Evolutionary conservation across 2,888 invertebrate genomes (phyloP).

Genomic region (Anticlea derivata): DNA sequence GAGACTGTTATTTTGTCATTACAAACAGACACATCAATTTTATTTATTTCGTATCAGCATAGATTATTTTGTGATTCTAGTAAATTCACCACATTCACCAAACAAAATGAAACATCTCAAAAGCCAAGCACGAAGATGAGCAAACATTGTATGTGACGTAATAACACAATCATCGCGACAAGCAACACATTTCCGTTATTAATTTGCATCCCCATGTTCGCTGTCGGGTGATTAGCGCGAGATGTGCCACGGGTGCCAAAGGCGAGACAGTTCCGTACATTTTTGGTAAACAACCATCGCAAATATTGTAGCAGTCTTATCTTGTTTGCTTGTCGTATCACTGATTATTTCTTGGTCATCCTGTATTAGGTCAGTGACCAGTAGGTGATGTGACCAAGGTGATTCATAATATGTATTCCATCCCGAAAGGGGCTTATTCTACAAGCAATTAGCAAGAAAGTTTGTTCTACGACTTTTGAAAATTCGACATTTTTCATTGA

Average conservation of each 20-base stretch:
- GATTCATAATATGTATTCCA: too few relatives aligned
- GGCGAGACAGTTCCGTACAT: slow-evolving; percentile 9
- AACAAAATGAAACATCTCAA: not conserved
- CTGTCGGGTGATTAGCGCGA: slow-evolving; percentile 39
- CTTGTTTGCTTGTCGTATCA: not conserved
- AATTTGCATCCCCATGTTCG: slow-evolving; percentile 46
- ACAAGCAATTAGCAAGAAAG: too few relatives aligned
- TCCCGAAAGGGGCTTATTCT: too few relatives aligned
- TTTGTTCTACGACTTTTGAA: too few relatives aligned
- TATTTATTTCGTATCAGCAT: too few relatives aligned
- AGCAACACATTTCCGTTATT: slow-evolving; percentile 46
- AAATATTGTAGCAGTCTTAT: not conserved
- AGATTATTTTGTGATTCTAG: too few relatives aligned
- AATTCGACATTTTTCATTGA: too few relatives aligned
- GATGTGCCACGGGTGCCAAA: slow-evolving; percentile 22
- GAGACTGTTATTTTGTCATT: too few relatives aligned
- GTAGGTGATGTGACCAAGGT: too few relatives aligned
- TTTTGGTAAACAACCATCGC: not conserved
- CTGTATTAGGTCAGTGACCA: too few relatives aligned
- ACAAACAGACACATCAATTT: too few relatives aligned
- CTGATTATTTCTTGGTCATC: too few relatives aligned
- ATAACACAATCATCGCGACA: slow-evolving; percentile 48
- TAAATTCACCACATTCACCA: not conserved
- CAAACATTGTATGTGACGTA: slow-evolving; percentile 23
- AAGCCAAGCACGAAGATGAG: not conserved